Evolutionary conservation across 2,888 invertebrate genomes (phyloP), one percentile per base, ranked within the genome.

Genomic region (Brenthis daphne): DNA sequence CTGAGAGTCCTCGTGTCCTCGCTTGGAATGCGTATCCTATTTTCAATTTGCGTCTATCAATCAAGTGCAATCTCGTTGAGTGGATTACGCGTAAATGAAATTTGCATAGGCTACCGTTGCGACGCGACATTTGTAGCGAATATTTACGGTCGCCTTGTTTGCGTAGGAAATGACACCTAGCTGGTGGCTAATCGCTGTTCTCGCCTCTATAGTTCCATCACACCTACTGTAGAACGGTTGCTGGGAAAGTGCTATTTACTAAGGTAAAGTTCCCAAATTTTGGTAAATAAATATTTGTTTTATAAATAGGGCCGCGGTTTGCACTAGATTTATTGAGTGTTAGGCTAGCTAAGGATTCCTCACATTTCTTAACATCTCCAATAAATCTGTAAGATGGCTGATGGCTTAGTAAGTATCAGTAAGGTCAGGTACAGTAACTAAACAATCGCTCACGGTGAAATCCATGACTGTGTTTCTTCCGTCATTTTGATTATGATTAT

Each of bases 1-100:
- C 14, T 1, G 14, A n/a, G 51, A 12, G 12, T 63, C 20, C 64
- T 66, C 68, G 74, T 16, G n/a, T 63, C 14, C 64, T 63, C 68
- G 74, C 76, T 75, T 73, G 77, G 77, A 77, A 77, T 77, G 77
- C 83, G 82, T 83, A 82, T 88, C 91, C 92, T 88, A 90, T 94
- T 94, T 94, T 94, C 94, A 94, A 95, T 94, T 94, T 94, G 91
- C 94, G 93, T 94, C 94, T 94, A 94, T 95, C 94, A 94, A 94
- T 94, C 94, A 94, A 92, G 92, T 93, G 93, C 94, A 94, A 94
- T 94, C 94, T 93, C 94, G 86, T 92, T 94, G 94, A 94, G 94
- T 94, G 94, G 94, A 94, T 94, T 94, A 94, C 94, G 86, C 87
- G 89, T 91, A 94, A 94, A 94, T 94, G 94, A 94, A 94, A 94